phyloP scores from a whole-genome alignment of 2,888 invertebrate genomes.

The Sycophila texana region DNA sequence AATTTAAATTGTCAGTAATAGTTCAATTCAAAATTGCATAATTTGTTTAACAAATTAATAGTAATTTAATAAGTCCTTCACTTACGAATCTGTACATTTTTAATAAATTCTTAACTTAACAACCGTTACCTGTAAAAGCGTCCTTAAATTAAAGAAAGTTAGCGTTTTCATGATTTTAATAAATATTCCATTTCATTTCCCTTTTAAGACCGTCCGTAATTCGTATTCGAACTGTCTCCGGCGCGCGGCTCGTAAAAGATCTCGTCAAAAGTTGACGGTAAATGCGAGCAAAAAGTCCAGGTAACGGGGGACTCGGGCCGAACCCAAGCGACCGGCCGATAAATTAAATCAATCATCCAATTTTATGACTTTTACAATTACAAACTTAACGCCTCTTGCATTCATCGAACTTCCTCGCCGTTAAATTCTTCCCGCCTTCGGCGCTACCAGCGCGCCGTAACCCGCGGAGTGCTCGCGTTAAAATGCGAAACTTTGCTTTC shows the following conservation, averaged over 20 bases:
- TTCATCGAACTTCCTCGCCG: slow-evolving; percentile 26
- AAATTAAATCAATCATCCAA: slow-evolving; percentile 44
- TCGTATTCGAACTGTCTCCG: not conserved
- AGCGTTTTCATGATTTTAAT: no score
- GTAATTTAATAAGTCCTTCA: no score
- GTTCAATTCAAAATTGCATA: no score
- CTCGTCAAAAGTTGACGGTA: slow-evolving; percentile 12
- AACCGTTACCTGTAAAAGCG: no score
- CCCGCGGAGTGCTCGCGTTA: slow-evolving; percentile 20
- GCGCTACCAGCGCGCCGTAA: not conserved
- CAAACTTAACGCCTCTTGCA: slow-evolving; percentile 30
- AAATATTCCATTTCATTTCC: no score
- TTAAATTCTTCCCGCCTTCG: slow-evolving; percentile 18
- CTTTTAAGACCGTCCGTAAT: not conserved
- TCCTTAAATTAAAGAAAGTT: no score
- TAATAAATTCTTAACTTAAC: no score
- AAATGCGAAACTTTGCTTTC: slow-evolving; percentile 47
- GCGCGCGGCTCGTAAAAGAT: not conserved
- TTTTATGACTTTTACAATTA: slow-evolving; percentile 39
- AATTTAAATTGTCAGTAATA: no score
- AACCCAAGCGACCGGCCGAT: slow-evolving; percentile 15
- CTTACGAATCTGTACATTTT: no score
- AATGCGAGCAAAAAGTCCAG: not conserved
- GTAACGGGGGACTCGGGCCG: not conserved
- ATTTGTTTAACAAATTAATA: no score